A percentile compares a stretch with the other conserved stretches of the same genome.
Evolutionary conservation across 2,113 vertebrate genomes (phyloP).

Genomic region (Lagenorhynchus albirostris): DNA sequence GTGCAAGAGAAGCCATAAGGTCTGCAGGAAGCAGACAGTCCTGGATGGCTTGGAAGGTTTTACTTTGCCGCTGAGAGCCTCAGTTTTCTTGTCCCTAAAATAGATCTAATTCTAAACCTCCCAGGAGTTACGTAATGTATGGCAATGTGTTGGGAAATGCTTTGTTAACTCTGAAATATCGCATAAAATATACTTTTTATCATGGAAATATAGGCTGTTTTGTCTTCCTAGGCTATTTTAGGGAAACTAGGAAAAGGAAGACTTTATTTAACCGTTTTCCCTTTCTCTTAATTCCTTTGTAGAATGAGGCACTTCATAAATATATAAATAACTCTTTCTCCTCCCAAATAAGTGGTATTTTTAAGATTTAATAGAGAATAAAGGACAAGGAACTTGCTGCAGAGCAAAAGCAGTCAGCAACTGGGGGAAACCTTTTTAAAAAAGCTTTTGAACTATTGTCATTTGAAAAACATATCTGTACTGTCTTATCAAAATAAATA

Average conservation of each 20-base stretch:
- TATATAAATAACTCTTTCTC: not conserved
- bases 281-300: constrained; percentile 19
- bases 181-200: not conserved
- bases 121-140: not conserved
- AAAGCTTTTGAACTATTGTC: not conserved
- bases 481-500: not conserved
- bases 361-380: constrained; percentile 9
- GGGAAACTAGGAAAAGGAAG: not conserved
- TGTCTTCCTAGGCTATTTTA: not conserved
- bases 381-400: not conserved
- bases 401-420: not conserved
- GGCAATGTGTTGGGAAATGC: not conserved
- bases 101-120: not conserved
- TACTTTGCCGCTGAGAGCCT: not conserved
- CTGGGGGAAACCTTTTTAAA: not conserved
- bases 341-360: not conserved
- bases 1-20: not conserved
- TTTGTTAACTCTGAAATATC: constrained; percentile 33
- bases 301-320: not conserved
- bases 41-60: not conserved
- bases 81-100: not conserved
- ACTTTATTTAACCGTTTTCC: constrained; percentile 22
- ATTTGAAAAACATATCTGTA: not conserved
- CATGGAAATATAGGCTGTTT: not conserved
- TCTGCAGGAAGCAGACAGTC: not conserved